Conservation (phyloP, 2,797 vertebrate genomes). For the Onychomys leucogaster region DNA sequence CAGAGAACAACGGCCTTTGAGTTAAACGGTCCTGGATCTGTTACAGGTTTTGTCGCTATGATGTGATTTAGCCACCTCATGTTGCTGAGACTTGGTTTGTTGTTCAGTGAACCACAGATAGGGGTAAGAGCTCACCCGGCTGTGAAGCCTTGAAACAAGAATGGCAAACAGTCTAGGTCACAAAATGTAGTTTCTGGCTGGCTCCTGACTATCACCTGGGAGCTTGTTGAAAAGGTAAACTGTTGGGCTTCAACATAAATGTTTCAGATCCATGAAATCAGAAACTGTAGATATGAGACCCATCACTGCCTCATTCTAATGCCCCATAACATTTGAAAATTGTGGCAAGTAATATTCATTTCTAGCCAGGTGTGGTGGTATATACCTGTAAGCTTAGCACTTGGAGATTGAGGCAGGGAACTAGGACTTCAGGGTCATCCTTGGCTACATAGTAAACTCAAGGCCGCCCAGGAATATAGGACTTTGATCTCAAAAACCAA, state of each 20-base stretch:
- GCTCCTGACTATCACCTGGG: background rate
- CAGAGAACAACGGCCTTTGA: background rate
- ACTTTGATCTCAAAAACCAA: background rate
- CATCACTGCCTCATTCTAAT: background rate
- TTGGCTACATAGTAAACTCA: background rate
- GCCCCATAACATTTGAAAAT: background rate
- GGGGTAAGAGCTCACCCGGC: background rate
- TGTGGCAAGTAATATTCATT: background rate
- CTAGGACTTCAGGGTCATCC: background rate
- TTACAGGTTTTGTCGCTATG: background rate
- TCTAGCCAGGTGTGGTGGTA: background rate
- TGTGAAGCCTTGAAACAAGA: background rate
- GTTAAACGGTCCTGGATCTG: background rate
- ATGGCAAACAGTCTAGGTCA: background rate
- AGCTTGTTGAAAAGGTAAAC: background rate
- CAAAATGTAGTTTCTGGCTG: background rate
- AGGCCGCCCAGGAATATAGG: background rate
- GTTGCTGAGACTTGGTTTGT: background rate
- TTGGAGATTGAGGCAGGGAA: background rate
- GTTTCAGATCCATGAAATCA: background rate
- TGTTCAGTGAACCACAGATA: background rate
- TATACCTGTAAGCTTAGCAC: background rate
- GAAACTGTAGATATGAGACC: background rate
- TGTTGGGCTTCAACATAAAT: background rate
- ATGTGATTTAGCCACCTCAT: background rate